Base-by-base conservation (phyloP, 64 coral and sea anemone species). In the Actinia tenebrosa region DNA sequence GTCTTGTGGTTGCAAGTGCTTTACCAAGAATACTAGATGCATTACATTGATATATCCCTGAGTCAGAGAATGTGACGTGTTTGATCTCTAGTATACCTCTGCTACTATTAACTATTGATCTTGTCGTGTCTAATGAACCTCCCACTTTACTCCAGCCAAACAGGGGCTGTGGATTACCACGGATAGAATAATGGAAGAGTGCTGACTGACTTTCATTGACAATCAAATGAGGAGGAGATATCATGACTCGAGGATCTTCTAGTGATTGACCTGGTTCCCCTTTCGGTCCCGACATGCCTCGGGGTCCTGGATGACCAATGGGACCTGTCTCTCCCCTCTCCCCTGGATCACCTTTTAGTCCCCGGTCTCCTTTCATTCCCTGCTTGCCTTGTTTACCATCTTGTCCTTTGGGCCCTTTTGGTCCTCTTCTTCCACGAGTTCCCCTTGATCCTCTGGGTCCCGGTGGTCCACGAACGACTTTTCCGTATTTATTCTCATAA, bases 1-100 rank as follows among this genome's bases (percentile, higher is more conserved):
- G 53, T 6, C 54, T 62, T 4, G 56, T 27, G 0, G 13, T 10
- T 77, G 16, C 30, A 13, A 61, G 37, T 47, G 79, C 80, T 19
- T 16, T 18, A 18, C 92, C 92, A 22, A 94, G 58, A 86, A 94
- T 30, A 55, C 75, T 90, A 19, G 53, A 77, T 43, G 66, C 86
- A 44, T 27, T 44, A 87, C 92, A 94, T 22, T 53, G 68, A 77
- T 94, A 94, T 10, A 71, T 1, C 63, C 92, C 92, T 0, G 64
- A 5, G 18, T 90, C 89, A 69, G 20, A 45, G 84, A 46, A 71
- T 62, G 58, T 83, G 27, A 91, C 80, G 5, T 84, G 78, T 30
- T 55, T 77, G 19, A 94, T 78, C 8, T 30, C 22, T 9, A 90
- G 50, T 3, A 16, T 44, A 37, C 85, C 80, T 87, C 55, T 79